phyloP scores from a whole-genome alignment of 2,888 invertebrate genomes.

The Sinohyriopsis cumingii region DNA sequence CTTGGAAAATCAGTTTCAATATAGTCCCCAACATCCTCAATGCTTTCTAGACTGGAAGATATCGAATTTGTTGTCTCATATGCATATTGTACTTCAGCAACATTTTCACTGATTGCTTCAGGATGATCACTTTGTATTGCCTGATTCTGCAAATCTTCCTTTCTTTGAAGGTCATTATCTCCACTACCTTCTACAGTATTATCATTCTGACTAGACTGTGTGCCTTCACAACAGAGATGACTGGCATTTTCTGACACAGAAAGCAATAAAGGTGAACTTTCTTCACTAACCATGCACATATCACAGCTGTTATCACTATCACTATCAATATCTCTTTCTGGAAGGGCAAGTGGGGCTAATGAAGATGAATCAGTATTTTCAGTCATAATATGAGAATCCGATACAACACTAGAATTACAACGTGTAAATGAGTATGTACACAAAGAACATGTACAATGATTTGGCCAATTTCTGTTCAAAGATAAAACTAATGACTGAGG shows the following conservation, averaged over 20 bases:
- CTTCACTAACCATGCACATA: too few species aligned
- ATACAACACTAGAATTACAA: too few species aligned
- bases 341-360: conserved; percentile 39
- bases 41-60: conserved; percentile 33
- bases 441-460: too few species aligned
- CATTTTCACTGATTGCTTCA: conserved; percentile 6
- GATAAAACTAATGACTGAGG: too few species aligned
- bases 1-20: conserved; percentile 66
- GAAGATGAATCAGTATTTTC: conserved; percentile 5
- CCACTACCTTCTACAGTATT: conserved; percentile 6
- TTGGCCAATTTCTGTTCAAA: too few species aligned
- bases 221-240: too few species aligned
- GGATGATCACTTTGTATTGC: conserved; percentile 1
- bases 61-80: conserved; percentile 5
- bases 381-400: too few species aligned
- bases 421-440: too few species aligned
- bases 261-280: too few species aligned
- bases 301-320: conserved; percentile 7
- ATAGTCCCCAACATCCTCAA: conserved; percentile 66
- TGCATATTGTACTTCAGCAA: conserved; percentile 7
- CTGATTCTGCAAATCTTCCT: background rate
- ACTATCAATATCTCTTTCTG: conserved; percentile 43
- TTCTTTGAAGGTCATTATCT: background rate
- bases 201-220: background rate
- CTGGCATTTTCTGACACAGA: too few species aligned